These are phyloP conservation scores for Acinonyx jubatus DNA, from an alignment of 2,113 vertebrate species.

Conservation along the genomic window DNA sequence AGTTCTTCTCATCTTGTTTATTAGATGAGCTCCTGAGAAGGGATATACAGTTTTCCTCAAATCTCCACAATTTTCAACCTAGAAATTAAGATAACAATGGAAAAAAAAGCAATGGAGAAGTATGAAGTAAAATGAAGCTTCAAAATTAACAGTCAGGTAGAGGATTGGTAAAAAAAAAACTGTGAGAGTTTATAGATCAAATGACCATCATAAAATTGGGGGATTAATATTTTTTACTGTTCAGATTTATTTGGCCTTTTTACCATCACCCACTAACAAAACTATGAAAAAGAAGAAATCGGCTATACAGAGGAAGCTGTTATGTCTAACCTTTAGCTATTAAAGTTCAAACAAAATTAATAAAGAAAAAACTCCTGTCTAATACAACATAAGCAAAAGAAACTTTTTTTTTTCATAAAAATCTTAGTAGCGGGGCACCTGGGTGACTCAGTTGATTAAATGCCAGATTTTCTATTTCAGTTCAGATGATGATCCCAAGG, in stretches of 20 bases:
- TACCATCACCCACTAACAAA: neutral
- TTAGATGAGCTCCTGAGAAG: neutral
- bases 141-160: neutral
- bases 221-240: neutral
- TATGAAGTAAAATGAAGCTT: neutral
- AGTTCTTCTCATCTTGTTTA: neutral
- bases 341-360: neutral
- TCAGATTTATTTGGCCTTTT: conserved; percentile 6
- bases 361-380: neutral
- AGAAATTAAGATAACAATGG: neutral
- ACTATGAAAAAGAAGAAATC: neutral
- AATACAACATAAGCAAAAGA: conserved; percentile 18
- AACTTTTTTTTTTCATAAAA: neutral
- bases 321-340: neutral
- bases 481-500: too few relatives aligned
- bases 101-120: neutral
- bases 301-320: neutral
- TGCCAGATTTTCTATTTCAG: too few relatives aligned
- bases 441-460: too few relatives aligned
- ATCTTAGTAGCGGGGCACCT: neutral
- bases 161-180: neutral
- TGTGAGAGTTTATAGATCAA: neutral
- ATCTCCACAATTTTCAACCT: neutral
- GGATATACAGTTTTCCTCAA: neutral
- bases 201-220: neutral